These are phyloP conservation scores for Euura saliciscinereae DNA, from an alignment of 1,140 invertebrate genomes.

Conservation along the genomic window DNA sequence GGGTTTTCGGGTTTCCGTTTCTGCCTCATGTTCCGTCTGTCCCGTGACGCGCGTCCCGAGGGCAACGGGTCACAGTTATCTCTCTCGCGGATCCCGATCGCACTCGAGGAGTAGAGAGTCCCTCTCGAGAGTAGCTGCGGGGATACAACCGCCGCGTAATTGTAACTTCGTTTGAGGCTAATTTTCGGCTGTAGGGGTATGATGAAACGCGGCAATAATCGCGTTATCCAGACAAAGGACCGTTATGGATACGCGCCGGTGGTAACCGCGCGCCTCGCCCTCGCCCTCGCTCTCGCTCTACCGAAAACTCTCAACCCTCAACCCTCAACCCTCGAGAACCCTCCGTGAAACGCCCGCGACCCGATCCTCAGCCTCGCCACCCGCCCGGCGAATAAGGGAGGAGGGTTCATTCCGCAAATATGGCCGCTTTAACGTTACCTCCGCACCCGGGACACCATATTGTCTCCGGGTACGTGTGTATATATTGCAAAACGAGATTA, in stretches of 20 bases:
- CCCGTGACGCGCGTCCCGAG: conserved; percentile 59
- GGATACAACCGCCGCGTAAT: conserved; percentile 45
- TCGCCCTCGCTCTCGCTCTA: conserved; percentile 31
- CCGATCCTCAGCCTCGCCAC: background rate
- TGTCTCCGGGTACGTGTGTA: conserved; percentile 27
- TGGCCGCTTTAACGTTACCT: conserved; percentile 54
- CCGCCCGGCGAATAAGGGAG: conserved; percentile 39
- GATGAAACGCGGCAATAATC: conserved; percentile 62
- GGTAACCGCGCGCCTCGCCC: conserved; percentile 37
- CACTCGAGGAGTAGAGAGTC: conserved; percentile 21
- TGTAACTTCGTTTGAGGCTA: conserved; percentile 63
- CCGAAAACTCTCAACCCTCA: conserved; percentile 37
- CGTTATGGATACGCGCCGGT: conserved; percentile 60
- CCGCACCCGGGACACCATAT: conserved; percentile 43
- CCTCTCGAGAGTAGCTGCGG: background rate
- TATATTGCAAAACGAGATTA: conserved; percentile 2
- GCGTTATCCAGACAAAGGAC: conserved; percentile 59
- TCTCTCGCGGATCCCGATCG: conserved; percentile 10
- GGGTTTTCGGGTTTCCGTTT: conserved; percentile 47
- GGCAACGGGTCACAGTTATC: conserved; percentile 40
- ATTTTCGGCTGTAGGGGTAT: conserved; percentile 55
- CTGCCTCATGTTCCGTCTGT: conserved; percentile 61
- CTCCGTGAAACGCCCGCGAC: no score
- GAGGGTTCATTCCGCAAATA: conserved; percentile 47
- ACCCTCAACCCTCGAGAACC: background rate